Evolutionary conservation across 92 coral and sea anemone genomes (phyloP).

Genomic region (Palythoa caribaeorum): DNA sequence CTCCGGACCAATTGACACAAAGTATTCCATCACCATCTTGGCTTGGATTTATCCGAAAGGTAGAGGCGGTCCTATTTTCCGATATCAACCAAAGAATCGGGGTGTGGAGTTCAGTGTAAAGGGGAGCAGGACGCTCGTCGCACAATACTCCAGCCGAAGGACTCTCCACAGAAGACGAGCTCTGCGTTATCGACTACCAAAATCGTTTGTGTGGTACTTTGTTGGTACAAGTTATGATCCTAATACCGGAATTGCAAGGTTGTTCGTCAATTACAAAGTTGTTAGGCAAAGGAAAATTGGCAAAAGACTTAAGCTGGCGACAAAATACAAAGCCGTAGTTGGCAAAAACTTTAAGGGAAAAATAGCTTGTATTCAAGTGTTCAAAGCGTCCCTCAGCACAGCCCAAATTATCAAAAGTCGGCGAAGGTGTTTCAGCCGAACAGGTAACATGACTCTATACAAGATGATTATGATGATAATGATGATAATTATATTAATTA

Average conservation of each 20-base stretch:
- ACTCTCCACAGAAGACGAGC: slow-evolving; percentile 58
- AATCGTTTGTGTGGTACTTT: slow-evolving; percentile 69
- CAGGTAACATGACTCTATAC: slow-evolving; percentile 47
- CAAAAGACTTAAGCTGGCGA: slow-evolving; percentile 60
- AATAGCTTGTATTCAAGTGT: slow-evolving; percentile 78
- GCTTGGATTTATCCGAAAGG: slow-evolving; percentile 71
- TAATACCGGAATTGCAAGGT: slow-evolving; percentile 64
- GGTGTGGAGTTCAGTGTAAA: slow-evolving; percentile 85
- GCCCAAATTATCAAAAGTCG: slow-evolving; percentile 60
- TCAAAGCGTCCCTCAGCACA: slow-evolving; percentile 70
- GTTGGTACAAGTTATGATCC: slow-evolving; percentile 70
- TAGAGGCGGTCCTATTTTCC: slow-evolving; percentile 75
- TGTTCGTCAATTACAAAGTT: slow-evolving; percentile 68
- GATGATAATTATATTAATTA: too few species aligned
- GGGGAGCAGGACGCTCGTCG: slow-evolving; percentile 58
- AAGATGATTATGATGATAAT: too few species aligned
- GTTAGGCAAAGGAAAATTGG: slow-evolving; percentile 64
- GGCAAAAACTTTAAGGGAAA: slow-evolving; percentile 81
- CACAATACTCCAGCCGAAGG: slow-evolving; percentile 68
- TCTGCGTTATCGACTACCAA: slow-evolving; percentile 56
- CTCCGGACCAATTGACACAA: slow-evolving; percentile 74
- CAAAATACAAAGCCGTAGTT: slow-evolving; percentile 76
- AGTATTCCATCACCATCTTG: slow-evolving; percentile 69
- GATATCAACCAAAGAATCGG: slow-evolving; percentile 72
- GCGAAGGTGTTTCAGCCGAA: slow-evolving; percentile 71